Evolutionary conservation across 2,113 vertebrate species (phyloP).

Genomic region (Solea solea): DNA sequence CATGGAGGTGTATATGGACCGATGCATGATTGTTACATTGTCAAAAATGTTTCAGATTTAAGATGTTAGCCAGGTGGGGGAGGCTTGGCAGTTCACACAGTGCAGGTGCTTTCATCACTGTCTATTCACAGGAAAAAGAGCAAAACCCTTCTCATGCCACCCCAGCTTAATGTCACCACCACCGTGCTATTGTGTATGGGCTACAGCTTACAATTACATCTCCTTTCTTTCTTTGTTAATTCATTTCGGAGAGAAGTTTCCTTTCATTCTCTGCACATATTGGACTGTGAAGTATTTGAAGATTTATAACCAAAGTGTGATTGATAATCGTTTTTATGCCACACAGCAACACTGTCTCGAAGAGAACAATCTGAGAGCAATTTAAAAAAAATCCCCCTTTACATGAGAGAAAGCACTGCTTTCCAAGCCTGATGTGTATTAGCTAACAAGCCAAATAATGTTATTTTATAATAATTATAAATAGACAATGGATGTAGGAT

Average conservation of each 20-base stretch:
- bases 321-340: constrained; percentile 64
- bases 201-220: constrained; percentile 50
- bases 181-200: constrained; percentile 47
- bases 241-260: constrained; percentile 51
- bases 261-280: constrained; percentile 52
- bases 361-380: constrained; percentile 38
- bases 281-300: constrained; percentile 54
- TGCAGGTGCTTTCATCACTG: constrained; percentile 74
- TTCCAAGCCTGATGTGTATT: constrained; percentile 24
- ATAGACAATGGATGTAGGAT: not conserved
- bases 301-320: constrained; percentile 54
- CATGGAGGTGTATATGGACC: constrained; percentile 59
- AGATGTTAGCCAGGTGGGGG: constrained; percentile 37
- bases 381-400: constrained; percentile 47
- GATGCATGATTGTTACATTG: constrained; percentile 52
- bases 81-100: constrained; percentile 46
- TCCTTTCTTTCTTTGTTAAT: constrained; percentile 46
- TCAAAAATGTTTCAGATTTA: constrained; percentile 50
- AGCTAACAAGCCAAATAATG: constrained; percentile 5
- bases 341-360: constrained; percentile 30
- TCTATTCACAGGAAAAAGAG: constrained; percentile 63
- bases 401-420: constrained; percentile 34
- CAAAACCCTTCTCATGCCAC: constrained; percentile 35
- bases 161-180: constrained; percentile 47
- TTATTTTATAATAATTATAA: not conserved